Conservation (phyloP, 2,113 vertebrate species). For the Periophthalmus modestus region DNA sequence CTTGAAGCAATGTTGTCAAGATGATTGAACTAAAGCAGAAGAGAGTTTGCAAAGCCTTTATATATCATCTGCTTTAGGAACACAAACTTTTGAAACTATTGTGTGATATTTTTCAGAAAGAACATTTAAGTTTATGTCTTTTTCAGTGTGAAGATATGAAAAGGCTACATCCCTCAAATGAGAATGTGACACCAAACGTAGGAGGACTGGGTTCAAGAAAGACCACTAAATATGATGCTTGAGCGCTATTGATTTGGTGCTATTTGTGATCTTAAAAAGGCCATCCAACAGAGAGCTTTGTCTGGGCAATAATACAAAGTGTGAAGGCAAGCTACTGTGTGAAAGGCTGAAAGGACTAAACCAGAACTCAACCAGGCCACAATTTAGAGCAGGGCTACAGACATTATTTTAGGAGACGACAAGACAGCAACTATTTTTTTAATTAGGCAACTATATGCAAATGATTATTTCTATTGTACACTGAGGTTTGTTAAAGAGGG, state of each 20-base stretch:
- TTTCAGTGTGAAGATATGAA: neutral
- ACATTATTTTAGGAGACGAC: too few species aligned
- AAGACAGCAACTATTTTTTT: too few species aligned
- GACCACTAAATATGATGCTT: neutral
- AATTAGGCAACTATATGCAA: too few species aligned
- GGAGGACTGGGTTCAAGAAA: neutral
- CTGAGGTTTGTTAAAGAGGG: too few species aligned
- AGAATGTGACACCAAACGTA: neutral
- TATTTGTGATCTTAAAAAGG: constrained; percentile 1
- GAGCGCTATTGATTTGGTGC: neutral
- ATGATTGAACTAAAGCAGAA: neutral
- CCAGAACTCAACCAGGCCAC: neutral
- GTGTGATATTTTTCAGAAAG: neutral
- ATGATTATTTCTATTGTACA: too few species aligned
- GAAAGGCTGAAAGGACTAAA: neutral
- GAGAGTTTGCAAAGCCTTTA: neutral
- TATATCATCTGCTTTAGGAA: too few species aligned
- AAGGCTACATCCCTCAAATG: neutral
- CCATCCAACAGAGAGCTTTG: neutral
- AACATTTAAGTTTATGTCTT: neutral
- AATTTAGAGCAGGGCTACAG: too few species aligned
- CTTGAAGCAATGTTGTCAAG: neutral
- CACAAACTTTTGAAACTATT: neutral
- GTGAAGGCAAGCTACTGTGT: neutral
- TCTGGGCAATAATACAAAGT: neutral